Percentiles rank a stretch among this genome's conserved stretches.
phyloP scores from a whole-genome alignment of 2,797 vertebrate species.

The Amazona ochrocephala region DNA sequence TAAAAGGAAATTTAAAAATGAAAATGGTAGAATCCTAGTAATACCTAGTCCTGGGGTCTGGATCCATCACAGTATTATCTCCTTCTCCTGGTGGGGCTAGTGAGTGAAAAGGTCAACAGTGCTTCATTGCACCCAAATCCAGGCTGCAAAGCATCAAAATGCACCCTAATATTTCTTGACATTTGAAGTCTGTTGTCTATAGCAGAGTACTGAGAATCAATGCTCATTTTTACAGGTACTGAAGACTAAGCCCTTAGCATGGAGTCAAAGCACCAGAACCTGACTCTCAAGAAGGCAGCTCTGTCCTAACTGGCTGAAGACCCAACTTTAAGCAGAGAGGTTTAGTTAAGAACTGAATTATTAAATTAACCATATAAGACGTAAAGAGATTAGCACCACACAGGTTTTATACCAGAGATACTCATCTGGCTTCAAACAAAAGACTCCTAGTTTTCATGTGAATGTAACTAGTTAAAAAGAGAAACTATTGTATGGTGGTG shows the following conservation, averaged over 20 bases:
- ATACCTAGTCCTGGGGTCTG: neutral
- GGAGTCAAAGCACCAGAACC: neutral
- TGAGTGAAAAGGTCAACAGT: neutral
- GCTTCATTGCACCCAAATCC: neutral
- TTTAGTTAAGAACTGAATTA: neutral
- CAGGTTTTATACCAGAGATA: neutral
- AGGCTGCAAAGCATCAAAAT: neutral
- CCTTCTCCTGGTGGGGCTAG: rapidly evolving
- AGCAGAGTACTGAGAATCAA: neutral
- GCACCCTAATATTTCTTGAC: neutral
- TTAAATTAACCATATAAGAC: neutral
- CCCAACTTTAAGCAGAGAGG: neutral
- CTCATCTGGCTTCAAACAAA: neutral
- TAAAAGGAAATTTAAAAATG: neutral
- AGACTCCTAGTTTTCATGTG: neutral
- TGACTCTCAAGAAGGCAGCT: rapidly evolving
- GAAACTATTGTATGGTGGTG: neutral
- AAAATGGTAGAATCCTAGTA: neutral
- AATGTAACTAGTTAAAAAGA: neutral
- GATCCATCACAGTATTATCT: neutral
- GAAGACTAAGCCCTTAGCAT: neutral
- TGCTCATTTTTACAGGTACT: neutral
- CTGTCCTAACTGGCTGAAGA: neutral
- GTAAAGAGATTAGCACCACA: neutral
- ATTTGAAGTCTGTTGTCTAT: neutral